Conservation (phyloP, 1,140 invertebrate species). For the Zaprionus vittiger region DNA sequence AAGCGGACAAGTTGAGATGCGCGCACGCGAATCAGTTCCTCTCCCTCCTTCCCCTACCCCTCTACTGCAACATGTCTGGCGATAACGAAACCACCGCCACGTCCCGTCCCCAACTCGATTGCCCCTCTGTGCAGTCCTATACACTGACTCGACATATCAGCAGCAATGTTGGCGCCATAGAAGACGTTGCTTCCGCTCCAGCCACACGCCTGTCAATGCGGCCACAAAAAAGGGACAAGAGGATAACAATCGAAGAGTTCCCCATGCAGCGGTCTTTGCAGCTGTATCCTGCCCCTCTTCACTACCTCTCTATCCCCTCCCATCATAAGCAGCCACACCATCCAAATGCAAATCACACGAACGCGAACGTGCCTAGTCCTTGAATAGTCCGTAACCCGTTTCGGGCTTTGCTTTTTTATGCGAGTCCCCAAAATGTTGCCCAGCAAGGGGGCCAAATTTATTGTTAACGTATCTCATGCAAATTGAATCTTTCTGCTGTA, state of each 20-base stretch:
- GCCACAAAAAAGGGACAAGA: conserved; percentile 41
- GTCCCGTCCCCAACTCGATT: background rate
- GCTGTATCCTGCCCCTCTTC: background rate
- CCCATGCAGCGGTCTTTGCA: conserved; percentile 13
- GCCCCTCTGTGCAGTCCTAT: background rate
- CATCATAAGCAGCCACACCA: conserved; percentile 10
- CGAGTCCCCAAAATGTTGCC: background rate
- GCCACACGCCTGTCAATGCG: conserved; percentile 64
- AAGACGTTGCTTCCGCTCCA: conserved; percentile 55
- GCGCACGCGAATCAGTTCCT: conserved; percentile 39
- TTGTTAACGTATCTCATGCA: conserved; percentile 64
- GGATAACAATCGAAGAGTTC: conserved; percentile 62
- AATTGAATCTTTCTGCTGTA: conserved; percentile 61
- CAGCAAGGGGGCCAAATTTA: conserved; percentile 52
- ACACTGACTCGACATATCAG: conserved; percentile 53
- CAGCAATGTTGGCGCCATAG: conserved; percentile 53
- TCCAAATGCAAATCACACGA: conserved; percentile 65
- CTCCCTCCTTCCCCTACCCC: background rate
- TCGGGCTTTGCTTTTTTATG: background rate
- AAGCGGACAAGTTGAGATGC: conserved; percentile 71
- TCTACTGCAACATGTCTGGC: conserved; percentile 52
- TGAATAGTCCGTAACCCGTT: conserved; percentile 13
- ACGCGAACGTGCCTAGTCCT: conserved; percentile 65
- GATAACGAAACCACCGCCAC: conserved; percentile 46
- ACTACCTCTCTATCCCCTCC: background rate